These are phyloP conservation scores for Arvicanthis niloticus DNA, from an alignment of 2,113 vertebrate species.

Conservation along the genomic window DNA sequence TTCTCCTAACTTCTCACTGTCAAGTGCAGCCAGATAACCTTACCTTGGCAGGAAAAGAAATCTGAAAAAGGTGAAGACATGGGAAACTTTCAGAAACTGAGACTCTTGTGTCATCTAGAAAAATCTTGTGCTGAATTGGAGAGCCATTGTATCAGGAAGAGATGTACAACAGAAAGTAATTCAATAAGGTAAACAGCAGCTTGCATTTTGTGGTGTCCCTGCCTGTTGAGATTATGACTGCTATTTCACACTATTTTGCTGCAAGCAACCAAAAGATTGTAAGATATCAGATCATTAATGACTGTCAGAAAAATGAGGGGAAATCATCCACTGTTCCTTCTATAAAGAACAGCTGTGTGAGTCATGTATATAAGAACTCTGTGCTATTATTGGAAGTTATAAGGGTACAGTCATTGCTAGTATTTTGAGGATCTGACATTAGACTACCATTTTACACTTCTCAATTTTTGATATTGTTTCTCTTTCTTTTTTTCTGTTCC, in stretches of 20 bases:
- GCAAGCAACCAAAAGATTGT: not conserved
- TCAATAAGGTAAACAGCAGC: constrained; percentile 44
- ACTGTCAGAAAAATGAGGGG: constrained; percentile 3
- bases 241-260: not conserved
- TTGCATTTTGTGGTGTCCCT: constrained; percentile 22
- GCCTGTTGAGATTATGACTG: not conserved
- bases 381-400: not conserved
- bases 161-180: not conserved
- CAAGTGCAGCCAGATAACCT: constrained; percentile 48
- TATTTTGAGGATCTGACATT: constrained; percentile 5
- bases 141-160: not conserved
- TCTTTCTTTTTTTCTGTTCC: not conserved
- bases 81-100: not conserved
- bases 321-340: not conserved
- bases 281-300: constrained; percentile 46
- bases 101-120: constrained; percentile 12
- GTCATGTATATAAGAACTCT: not conserved
- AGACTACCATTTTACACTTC: not conserved
- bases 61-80: not conserved
- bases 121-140: not conserved
- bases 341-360: not conserved
- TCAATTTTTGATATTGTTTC: not conserved
- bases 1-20: constrained; percentile 71
- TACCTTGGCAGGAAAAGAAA: constrained; percentile 5
- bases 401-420: not conserved